Percentiles rank a stretch among this genome's conserved stretches.
Conservation (phyloP, 2,113 vertebrate genomes). For the Tautogolabrus adspersus region DNA sequence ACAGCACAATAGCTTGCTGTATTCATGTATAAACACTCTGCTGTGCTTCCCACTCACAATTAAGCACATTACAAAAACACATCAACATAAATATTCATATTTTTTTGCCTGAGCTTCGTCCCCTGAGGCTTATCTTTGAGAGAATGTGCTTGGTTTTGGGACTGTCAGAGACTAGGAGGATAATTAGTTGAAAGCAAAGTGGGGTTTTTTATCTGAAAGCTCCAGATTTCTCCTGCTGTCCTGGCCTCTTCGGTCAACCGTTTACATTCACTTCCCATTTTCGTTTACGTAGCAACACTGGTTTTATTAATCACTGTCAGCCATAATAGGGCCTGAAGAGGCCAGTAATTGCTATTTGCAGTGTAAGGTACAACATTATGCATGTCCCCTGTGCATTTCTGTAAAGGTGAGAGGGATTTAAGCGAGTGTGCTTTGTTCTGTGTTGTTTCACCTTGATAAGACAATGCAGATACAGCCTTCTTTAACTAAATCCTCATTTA, state of each 20-base stretch:
- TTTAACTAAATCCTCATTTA: constrained; percentile 19
- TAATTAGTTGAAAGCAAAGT: constrained; percentile 78
- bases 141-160: constrained; percentile 68
- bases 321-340: constrained; percentile 64
- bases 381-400: constrained; percentile 43
- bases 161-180: constrained; percentile 56
- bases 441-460: constrained; percentile 12
- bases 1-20: constrained; percentile 54
- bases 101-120: constrained; percentile 66
- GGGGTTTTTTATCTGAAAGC: constrained; percentile 75
- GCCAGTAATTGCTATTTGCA: constrained; percentile 64
- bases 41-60: constrained; percentile 56
- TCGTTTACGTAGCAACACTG: constrained; percentile 48
- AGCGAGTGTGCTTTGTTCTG: constrained; percentile 14
- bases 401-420: constrained; percentile 45
- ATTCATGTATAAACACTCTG: constrained; percentile 50
- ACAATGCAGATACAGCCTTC: background rate
- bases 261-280: constrained; percentile 65
- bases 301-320: constrained; percentile 81
- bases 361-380: constrained; percentile 48
- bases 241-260: constrained; percentile 54
- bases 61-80: constrained; percentile 44
- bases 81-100: constrained; percentile 72
- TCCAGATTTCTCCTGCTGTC: constrained; percentile 72
- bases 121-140: constrained; percentile 71